Evolutionary conservation across 2,113 vertebrate genomes (phyloP), one percentile per base, ranked within the genome.

Genomic region (Tachysurus vachellii): DNA sequence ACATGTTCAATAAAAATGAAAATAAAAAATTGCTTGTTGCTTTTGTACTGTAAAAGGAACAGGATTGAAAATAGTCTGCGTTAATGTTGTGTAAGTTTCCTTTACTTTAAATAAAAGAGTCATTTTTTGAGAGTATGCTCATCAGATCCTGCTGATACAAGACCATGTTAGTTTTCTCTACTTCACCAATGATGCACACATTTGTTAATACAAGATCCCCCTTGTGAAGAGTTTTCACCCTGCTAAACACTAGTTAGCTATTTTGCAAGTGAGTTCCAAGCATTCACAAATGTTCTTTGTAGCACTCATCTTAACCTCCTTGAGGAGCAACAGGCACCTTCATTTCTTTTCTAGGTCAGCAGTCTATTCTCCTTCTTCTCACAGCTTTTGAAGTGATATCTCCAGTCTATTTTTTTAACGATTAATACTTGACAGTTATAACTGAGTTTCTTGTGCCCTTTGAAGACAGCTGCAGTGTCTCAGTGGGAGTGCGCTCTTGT

Each of bases 361-460:
- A 56, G 44, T 54, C 31, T 86, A 50, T 82, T 83, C 50, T 82
- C 23, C 28, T 2, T 44, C 47, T 26, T 83, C 44, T 83, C 75
- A 31, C 71, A 76, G 42, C 28, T 73, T 87, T 83, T 87, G 80
- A 76, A 83, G 57, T 87, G 70, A 66, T 62, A 64, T 64, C 80
- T 66, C 80, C 56, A 71, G 66, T 76, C 81, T 66, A 53, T 9
- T 26, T 83, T 62, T 80, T 64, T 83, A 82, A 87, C 82, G 86
- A 82, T 87, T 87, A 50, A 87, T 62, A 44, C 71, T 44, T 83
- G 70, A 76, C 85, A 82, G 86, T 82, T 82, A 61, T 62, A 23
- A 70, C 85, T 59, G 66, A 84, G 87, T 89, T 90, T 90, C 73
- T 85, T 86, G 64, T 87, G 36, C 36, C 50, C 44, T 87, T 83